Percentiles rank a stretch among this genome's conserved stretches.
Evolutionary conservation across 2,797 vertebrate genomes (phyloP).

Genomic region (Tangara arthus): DNA sequence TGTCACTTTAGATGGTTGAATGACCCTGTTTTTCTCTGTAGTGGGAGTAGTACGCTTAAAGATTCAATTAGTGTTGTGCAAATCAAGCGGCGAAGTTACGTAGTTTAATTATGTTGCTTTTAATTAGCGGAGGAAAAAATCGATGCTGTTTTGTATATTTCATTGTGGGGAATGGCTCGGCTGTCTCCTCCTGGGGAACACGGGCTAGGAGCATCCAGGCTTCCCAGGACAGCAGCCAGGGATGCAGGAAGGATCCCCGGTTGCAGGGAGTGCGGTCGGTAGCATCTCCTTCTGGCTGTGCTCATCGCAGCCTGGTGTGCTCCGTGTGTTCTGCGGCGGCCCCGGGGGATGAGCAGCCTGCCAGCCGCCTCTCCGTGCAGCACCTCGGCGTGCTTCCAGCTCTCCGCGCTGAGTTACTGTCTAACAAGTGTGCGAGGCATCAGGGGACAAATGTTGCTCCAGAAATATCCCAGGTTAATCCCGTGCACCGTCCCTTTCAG

Average conservation of each 20-base stretch:
- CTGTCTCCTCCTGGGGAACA: not conserved
- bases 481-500: not conserved
- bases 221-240: not conserved
- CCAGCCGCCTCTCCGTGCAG: not conserved
- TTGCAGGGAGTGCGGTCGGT: not conserved
- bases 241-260: not conserved
- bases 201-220: not conserved
- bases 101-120: conserved; percentile 53
- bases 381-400: not conserved
- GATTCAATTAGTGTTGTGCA: conserved; percentile 44
- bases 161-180: not conserved
- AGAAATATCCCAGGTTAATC: conserved; percentile 39
- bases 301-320: not conserved
- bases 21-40: not conserved
- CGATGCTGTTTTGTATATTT: not conserved
- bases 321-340: not conserved
- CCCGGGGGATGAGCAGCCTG: not conserved
- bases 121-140: conserved; percentile 41
- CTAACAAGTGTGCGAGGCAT: not conserved
- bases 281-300: not conserved
- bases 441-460: conserved; percentile 18
- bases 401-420: not conserved
- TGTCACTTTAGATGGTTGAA: conserved; percentile 26
- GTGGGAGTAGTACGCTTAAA: conserved; percentile 25
- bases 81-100: conserved; percentile 34